Conservation (phyloP, 2,113 vertebrate genomes). For the Microtus pennsylvanicus region DNA sequence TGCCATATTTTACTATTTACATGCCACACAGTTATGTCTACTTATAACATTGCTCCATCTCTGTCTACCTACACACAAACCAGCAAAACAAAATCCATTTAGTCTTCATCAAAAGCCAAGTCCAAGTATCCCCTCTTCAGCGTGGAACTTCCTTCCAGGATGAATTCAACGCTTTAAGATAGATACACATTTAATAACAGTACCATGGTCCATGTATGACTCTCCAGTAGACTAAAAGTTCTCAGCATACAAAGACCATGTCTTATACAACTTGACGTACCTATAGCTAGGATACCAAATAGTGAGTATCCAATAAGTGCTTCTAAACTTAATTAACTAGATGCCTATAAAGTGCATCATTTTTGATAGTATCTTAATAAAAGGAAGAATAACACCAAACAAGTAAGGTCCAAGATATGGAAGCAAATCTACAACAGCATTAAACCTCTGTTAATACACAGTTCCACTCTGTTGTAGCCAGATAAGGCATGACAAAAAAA, state of each 20-base stretch:
- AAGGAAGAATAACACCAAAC: not conserved
- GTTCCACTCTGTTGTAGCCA: not conserved
- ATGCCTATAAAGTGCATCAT: not conserved
- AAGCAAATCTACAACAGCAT: not conserved
- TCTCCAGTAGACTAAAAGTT: not conserved
- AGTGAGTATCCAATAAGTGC: not conserved
- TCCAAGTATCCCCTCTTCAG: not conserved
- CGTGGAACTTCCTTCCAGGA: not conserved
- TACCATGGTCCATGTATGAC: too few relatives aligned
- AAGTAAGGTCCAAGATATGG: not conserved
- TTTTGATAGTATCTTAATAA: constrained; percentile 9
- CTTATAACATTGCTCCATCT: not conserved
- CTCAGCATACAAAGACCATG: not conserved
- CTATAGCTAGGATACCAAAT: not conserved
- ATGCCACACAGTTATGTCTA: not conserved
- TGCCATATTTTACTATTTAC: not conserved
- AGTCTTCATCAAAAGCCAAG: not conserved
- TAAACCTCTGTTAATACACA: not conserved
- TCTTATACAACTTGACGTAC: not conserved
- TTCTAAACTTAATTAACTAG: not conserved
- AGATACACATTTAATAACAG: not conserved
- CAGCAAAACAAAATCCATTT: not conserved
- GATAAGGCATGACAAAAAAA: not conserved
- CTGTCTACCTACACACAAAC: not conserved
- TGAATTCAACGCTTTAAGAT: not conserved